Conservation (phyloP, 1,140 invertebrate genomes). For the Bombus huntii region DNA sequence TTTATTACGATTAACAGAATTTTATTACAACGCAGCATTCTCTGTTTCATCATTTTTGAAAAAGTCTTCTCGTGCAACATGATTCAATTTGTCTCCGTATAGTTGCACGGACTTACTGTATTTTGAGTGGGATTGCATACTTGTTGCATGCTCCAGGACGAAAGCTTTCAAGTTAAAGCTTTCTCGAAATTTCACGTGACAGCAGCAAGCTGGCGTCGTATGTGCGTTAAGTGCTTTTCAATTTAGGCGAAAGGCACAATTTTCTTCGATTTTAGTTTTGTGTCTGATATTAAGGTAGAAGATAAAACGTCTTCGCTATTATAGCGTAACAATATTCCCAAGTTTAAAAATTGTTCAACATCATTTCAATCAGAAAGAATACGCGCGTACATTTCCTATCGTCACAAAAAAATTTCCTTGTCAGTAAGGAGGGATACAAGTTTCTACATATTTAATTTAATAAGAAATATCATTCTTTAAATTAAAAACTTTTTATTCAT, state of each 20-base stretch:
- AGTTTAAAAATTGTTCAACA: not conserved
- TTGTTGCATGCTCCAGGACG: constrained; percentile 15
- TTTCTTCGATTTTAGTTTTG: not conserved
- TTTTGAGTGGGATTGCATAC: constrained; percentile 22
- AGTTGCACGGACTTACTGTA: not conserved
- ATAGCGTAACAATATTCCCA: not conserved
- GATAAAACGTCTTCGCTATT: not conserved
- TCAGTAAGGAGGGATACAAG: not conserved
- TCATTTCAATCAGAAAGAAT: not conserved
- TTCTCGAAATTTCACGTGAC: constrained; percentile 15
- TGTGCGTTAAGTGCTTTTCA: constrained; percentile 12
- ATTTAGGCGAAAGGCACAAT: not conserved
- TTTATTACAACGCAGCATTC: not conserved
- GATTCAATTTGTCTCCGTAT: not conserved
- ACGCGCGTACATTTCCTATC: not conserved
- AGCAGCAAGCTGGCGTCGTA: not conserved
- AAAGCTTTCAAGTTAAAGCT: constrained; percentile 15
- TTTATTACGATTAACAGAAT: not conserved
- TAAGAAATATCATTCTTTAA: not conserved
- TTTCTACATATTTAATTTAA: not conserved
- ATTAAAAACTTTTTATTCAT: no score
- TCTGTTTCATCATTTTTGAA: not conserved
- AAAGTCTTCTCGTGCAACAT: not conserved
- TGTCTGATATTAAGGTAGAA: not conserved
- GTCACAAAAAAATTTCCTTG: not conserved